A percentile compares a stretch with the other conserved stretches of the same genome.
Conservation (phyloP, 1,140 invertebrate species). For the Aphaenogaster ashmeadi region DNA sequence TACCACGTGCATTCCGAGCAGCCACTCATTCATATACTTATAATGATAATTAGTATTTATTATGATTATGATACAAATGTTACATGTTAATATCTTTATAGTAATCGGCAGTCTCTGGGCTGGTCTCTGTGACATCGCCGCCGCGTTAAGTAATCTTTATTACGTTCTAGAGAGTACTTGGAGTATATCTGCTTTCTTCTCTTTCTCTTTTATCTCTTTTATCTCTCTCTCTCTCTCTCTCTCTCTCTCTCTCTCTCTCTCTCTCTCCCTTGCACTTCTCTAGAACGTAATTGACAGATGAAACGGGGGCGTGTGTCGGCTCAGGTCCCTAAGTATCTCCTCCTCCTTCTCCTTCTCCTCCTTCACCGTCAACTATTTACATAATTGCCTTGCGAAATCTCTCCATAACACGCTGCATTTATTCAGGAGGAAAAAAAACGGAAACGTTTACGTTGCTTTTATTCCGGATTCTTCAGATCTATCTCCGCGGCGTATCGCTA, state of each 20-base stretch:
- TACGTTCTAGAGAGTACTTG: constrained; percentile 57
- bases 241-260: neutral
- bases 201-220: neutral
- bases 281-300: constrained; percentile 52
- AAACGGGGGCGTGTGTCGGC: constrained; percentile 72
- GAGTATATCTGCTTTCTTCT: neutral
- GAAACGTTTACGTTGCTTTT: constrained; percentile 9
- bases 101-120: constrained; percentile 80
- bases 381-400: constrained; percentile 70
- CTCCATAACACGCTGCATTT: constrained; percentile 66
- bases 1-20: constrained; percentile 68
- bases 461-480: neutral
- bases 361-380: constrained; percentile 75
- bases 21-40: constrained; percentile 75
- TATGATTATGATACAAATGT: constrained; percentile 77
- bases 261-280: constrained; percentile 20
- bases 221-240: neutral
- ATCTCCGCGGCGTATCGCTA: constrained; percentile 12
- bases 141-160: constrained; percentile 67
- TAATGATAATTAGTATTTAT: constrained; percentile 78
- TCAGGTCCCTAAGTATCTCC: constrained; percentile 79
- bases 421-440: constrained; percentile 35
- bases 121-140: constrained; percentile 78
- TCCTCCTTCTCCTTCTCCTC: constrained; percentile 48
- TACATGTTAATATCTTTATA: constrained; percentile 78